Conservation (phyloP, 2,888 invertebrate genomes). For the Cheilosia vulpina region DNA sequence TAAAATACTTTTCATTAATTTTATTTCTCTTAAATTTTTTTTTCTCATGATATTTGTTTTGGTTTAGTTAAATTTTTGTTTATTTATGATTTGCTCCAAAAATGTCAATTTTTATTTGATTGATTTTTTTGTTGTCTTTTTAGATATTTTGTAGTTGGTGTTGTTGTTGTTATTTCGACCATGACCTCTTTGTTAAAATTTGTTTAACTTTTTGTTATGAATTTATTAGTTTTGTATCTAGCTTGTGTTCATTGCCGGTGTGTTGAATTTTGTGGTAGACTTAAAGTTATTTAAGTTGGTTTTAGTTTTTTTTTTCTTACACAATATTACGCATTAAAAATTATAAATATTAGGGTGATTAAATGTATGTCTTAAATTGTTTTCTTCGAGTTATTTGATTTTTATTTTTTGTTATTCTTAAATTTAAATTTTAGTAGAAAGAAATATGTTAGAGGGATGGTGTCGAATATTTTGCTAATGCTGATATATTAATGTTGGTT, state of each 20-base stretch:
- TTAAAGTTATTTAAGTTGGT: conserved; percentile 58
- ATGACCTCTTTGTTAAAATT: conserved; percentile 66
- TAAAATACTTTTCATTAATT: conserved; percentile 52
- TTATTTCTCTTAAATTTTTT: conserved; percentile 52
- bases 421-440: conserved; percentile 69
- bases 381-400: conserved; percentile 59
- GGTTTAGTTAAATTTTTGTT: conserved; percentile 26
- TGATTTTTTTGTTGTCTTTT: conserved; percentile 26
- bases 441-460: conserved; percentile 49
- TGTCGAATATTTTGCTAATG: conserved; percentile 4
- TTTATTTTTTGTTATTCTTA: conserved; percentile 55
- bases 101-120: conserved; percentile 64
- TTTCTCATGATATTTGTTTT: conserved; percentile 65
- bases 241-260: conserved; percentile 65
- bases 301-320: conserved; percentile 58
- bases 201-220: conserved; percentile 24
- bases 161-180: conserved; percentile 54
- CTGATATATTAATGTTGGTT: not conserved
- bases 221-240: conserved; percentile 28
- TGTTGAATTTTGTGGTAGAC: conserved; percentile 71
- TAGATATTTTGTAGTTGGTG: conserved; percentile 34
- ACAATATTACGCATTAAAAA: conserved; percentile 72
- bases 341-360: conserved; percentile 73
- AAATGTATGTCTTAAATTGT: conserved; percentile 67
- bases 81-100: conserved; percentile 71